phyloP scores from a whole-genome alignment of 2,113 vertebrate genomes.

The Rhinogobius similis region DNA sequence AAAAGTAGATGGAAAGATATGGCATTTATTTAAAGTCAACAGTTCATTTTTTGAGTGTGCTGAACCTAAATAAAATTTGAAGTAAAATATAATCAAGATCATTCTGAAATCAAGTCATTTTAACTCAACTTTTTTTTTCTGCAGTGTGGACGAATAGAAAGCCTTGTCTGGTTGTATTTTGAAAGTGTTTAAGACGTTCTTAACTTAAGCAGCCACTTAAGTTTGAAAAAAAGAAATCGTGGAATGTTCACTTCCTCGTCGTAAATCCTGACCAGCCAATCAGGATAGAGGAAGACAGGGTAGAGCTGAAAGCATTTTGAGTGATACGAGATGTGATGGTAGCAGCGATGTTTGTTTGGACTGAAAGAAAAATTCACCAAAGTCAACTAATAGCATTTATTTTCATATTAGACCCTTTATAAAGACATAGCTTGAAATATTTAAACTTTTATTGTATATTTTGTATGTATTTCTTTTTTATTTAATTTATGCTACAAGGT shows the following conservation, averaged over 20 bases:
- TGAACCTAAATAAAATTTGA: no score
- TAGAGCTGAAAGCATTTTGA: constrained; percentile 12
- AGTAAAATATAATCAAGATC: neutral
- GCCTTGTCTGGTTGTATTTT: neutral
- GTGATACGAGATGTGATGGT: constrained; percentile 7
- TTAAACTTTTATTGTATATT: neutral
- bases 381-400: constrained; percentile 12
- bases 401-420: constrained; percentile 2
- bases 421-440: neutral
- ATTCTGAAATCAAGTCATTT: neutral
- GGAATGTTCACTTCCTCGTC: constrained; percentile 51
- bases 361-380: neutral
- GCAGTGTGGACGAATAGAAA: neutral
- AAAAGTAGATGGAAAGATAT: neutral
- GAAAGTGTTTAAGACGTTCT: constrained; percentile 8
- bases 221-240: constrained; percentile 23
- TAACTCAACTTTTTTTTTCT: neutral
- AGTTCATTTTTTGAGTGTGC: neutral
- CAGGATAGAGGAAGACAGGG: constrained; percentile 63
- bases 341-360: neutral
- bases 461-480: neutral
- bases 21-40: neutral
- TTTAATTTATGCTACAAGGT: neutral
- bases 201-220: constrained; percentile 55
- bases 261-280: constrained; percentile 76